phyloP scores from a whole-genome alignment of 2,888 invertebrate genomes.

The Machimus rusticus region DNA sequence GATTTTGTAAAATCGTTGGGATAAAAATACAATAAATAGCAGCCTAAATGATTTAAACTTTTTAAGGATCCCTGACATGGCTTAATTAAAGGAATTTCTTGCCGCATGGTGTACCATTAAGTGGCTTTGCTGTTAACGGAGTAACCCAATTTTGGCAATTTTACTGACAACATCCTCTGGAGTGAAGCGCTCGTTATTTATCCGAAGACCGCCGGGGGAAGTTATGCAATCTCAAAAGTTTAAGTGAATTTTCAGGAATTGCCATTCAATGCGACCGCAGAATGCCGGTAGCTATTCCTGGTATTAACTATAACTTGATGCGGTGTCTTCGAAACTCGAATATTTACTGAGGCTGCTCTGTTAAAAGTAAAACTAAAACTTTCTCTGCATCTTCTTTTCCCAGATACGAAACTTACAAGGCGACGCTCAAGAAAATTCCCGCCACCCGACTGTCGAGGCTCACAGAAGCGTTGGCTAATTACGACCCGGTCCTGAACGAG shows the following conservation, averaged over 20 bases:
- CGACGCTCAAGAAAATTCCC: slow-evolving; percentile 87
- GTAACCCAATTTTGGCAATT: background rate
- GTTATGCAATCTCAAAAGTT: background rate
- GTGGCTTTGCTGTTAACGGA: background rate
- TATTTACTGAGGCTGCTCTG: background rate
- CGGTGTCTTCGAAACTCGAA: background rate
- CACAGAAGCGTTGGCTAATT: slow-evolving; percentile 86
- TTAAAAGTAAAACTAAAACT: background rate
- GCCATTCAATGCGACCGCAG: background rate
- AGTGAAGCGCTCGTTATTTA: background rate
- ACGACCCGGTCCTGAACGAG: slow-evolving; percentile 88
- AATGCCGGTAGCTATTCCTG: background rate
- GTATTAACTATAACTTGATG: background rate
- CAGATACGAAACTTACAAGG: slow-evolving; percentile 78
- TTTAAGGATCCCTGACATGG: background rate
- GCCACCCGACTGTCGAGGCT: slow-evolving; percentile 84
- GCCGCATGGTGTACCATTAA: background rate
- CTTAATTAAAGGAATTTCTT: background rate
- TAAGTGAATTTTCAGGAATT: background rate
- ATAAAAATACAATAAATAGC: no score
- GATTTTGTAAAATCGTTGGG: no score
- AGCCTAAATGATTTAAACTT: background rate
- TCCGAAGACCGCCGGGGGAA: background rate
- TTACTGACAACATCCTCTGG: background rate
- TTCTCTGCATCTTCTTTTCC: slow-evolving; percentile 44